Base-by-base conservation (phyloP, 1,140 invertebrate species). In the Daktulosphaira vitifoliae region DNA sequence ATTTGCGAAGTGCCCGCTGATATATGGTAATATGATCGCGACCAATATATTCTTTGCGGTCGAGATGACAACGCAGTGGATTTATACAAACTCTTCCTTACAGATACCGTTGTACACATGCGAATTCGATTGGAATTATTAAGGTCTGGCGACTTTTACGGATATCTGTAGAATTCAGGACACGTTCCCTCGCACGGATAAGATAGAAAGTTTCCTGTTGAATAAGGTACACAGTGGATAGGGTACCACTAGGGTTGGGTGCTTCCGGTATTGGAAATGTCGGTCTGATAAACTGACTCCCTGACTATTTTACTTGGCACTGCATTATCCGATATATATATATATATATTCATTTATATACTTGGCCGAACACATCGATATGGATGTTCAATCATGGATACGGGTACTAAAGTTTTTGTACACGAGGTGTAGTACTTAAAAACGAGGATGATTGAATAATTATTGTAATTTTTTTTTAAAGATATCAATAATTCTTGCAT, bases 201-300 rank as follows among this genome's bases (percentile, higher is more conserved):
- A 48, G 56, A 48, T 62, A 62, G 54, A 59, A 62, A 62, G 56
- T 62, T 62, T 62, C 42, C 42, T 29, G 56, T 62, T 46, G 54
- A 59, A 59, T 46, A 44, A 26, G 54, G 54, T 39, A 18, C 11
- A 22, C n/a, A 16, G 49, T 15, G 22, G 29, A 53, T 8, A 15
- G 39, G n/a, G 39, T 59, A 16, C 13, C n/a, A n/a, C 15, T 8
- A 11, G 54, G 39, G 15, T 46, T 22, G 20, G 20, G 26, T 7
- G 6, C 25, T 46, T 62, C 39, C 56, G 56, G 56, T 33, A 59
- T 46, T n/a, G 39, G 42, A 56, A 46, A 48, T 16, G 44, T 16
- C 18, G 56, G 25, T 18, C 56, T 11, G 42, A 62, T 62, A 48
- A 62, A 62, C 56, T 25, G n/a, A 46, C 42, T 48, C 38, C 18